Evolutionary conservation across 2,797 vertebrate species (phyloP), one percentile per base, ranked within the genome.

Genomic region (Leptoclinus maculatus): DNA sequence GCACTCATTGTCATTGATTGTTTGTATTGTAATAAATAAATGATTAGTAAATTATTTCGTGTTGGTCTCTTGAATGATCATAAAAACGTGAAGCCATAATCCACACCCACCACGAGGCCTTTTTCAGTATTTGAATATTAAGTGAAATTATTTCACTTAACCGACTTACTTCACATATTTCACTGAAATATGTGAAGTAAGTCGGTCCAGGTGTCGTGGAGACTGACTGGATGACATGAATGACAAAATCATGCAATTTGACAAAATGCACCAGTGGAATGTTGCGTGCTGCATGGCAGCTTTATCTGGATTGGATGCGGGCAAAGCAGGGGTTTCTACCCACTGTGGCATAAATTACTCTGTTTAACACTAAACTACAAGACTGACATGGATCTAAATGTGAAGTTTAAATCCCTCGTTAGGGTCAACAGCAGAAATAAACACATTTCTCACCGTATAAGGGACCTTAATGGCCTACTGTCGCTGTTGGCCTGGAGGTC

Each of bases 11-110:
- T 83, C 56, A 60, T 84, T 19, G 41, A 53, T 63, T 77, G 71
- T 45, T 62, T 75, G 62, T 43, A 25, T 27, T 45, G 12, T 73
- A 16, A 54, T 19, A 76, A 90, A 90, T 90, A 89, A 91, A 91
- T 23, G 0, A 67, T 71, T 1, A 23, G 1, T 13, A 25, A 75
- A 80, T 25, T 0, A 75, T 47, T 14, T 39, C 76, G 56, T 81
- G 66, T 27, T 51, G 1, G 36, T 79, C 12, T 87, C 13, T 83
- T n/a, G 57, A 58, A 63, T 60, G 14, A 7, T 16, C 17, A 10
- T 59, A 49, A 49, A n/a, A 53, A 60, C 13, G 13, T 59, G 1
- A 78, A 1, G 0, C 12, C 14, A 32, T 32, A 2, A 73, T 32
- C 7, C 11, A 57, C 70, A 62, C 32, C 32, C 14, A 47, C 19